Conservation (phyloP, 2,113 vertebrate species). For the Trogon surrucura region DNA sequence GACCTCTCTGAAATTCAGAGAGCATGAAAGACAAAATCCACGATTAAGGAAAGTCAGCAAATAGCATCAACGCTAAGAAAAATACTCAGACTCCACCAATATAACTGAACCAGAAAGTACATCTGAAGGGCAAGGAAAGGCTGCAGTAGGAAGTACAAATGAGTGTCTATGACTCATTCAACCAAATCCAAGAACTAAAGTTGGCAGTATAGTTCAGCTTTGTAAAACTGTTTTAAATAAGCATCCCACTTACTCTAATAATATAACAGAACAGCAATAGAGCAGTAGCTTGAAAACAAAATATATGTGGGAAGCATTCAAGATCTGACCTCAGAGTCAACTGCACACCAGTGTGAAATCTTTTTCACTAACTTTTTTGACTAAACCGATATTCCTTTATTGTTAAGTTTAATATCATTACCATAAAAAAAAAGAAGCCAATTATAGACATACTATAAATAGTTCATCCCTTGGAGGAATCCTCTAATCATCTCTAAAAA, state of each 20-base stretch:
- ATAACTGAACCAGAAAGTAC: not conserved
- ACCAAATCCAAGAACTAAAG: constrained; percentile 33
- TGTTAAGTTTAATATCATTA: constrained; percentile 4
- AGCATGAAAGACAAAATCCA: not conserved
- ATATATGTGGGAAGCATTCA: not conserved
- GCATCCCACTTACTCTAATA: constrained; percentile 28
- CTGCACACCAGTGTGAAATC: not conserved
- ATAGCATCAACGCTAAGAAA: not conserved
- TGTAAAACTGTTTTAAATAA: constrained; percentile 45
- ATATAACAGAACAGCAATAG: constrained; percentile 1
- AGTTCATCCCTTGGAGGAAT: constrained; percentile 25
- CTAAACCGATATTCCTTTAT: not conserved
- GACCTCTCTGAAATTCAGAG: not conserved
- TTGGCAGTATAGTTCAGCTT: constrained; percentile 1
- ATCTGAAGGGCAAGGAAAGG: constrained; percentile 5
- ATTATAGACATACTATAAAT: constrained; percentile 9
- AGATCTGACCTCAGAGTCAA: not conserved
- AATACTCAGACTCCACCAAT: not conserved
- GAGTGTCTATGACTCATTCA: not conserved
- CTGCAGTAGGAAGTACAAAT: constrained; percentile 1
- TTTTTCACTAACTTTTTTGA: not conserved
- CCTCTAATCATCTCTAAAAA: constrained; percentile 55
- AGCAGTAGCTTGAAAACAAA: constrained; percentile 28
- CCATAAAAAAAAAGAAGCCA: not conserved
- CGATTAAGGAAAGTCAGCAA: not conserved